phyloP scores from a whole-genome alignment of 2,113 vertebrate species.

The Syrrhaptes paradoxus region DNA sequence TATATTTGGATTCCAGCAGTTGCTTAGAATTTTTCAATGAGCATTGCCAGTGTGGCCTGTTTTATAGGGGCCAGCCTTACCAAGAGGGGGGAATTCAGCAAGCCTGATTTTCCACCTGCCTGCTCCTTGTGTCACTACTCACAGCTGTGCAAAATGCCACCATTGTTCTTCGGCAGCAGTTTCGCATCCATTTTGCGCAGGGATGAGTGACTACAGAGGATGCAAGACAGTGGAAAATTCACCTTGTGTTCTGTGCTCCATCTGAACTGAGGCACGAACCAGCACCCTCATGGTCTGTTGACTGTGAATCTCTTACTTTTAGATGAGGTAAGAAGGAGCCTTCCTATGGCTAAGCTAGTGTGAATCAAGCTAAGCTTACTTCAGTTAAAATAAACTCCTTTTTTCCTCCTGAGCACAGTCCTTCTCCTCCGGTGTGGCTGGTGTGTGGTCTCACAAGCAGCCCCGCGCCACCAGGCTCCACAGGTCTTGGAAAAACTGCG shows the following conservation, averaged over 20 bases:
- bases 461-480: background rate
- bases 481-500: background rate
- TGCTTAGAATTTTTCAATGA: slow-evolving; percentile 1
- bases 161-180: slow-evolving; percentile 24
- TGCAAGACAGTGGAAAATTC: slow-evolving; percentile 51
- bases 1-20: background rate
- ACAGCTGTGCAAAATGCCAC: background rate
- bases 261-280: background rate
- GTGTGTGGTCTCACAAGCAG: background rate
- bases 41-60: background rate
- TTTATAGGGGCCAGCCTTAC: background rate
- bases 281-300: slow-evolving; percentile 42
- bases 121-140: background rate
- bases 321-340: slow-evolving; percentile 38
- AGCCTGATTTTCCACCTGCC: slow-evolving; percentile 9
- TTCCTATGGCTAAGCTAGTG: slow-evolving; percentile 39
- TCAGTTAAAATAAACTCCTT: background rate
- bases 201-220: slow-evolving; percentile 33
- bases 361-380: slow-evolving; percentile 24
- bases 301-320: slow-evolving; percentile 38
- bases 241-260: slow-evolving; percentile 38
- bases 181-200: background rate
- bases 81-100: background rate
- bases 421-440: background rate
- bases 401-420: background rate